phyloP scores from a whole-genome alignment of 2,888 invertebrate genomes.

The Steinernema carpocapsae region DNA sequence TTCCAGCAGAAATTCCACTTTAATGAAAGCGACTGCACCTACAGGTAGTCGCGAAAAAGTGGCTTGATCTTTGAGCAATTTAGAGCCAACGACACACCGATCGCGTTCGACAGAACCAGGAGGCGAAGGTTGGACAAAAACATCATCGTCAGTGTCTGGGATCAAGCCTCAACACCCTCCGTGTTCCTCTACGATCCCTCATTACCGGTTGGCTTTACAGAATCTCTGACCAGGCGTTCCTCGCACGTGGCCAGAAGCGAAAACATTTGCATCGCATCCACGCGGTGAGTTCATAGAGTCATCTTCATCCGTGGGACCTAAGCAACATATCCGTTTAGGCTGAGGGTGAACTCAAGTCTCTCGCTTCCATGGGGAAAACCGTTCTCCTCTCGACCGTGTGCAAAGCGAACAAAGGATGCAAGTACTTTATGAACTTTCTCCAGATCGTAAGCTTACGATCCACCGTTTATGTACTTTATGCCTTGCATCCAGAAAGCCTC shows the following conservation, averaged over 20 bases:
- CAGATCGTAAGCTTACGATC: not conserved
- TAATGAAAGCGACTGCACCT: not conserved
- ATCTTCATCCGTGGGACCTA: not conserved
- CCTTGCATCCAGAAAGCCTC: not conserved
- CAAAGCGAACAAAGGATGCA: not conserved
- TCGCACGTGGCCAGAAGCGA: not conserved
- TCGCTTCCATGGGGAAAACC: not conserved
- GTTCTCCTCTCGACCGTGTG: not conserved
- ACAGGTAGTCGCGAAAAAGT: not conserved
- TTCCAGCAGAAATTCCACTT: conserved; percentile 1
- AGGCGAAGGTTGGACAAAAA: not conserved
- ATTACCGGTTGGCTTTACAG: conserved; percentile 10
- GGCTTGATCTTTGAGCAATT: not conserved
- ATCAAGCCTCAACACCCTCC: not conserved
- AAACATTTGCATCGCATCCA: conserved; percentile 16
- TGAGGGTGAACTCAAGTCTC: not conserved
- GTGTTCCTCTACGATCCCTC: not conserved
- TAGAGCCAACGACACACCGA: not conserved
- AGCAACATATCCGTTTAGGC: too few species aligned
- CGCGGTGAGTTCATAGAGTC: not conserved
- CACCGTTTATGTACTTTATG: not conserved
- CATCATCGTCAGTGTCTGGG: not conserved
- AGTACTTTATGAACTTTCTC: not conserved
- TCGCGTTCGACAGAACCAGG: not conserved
- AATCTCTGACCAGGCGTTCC: not conserved